Conservation (phyloP, 2,113 vertebrate genomes). For the Columbina picui region DNA sequence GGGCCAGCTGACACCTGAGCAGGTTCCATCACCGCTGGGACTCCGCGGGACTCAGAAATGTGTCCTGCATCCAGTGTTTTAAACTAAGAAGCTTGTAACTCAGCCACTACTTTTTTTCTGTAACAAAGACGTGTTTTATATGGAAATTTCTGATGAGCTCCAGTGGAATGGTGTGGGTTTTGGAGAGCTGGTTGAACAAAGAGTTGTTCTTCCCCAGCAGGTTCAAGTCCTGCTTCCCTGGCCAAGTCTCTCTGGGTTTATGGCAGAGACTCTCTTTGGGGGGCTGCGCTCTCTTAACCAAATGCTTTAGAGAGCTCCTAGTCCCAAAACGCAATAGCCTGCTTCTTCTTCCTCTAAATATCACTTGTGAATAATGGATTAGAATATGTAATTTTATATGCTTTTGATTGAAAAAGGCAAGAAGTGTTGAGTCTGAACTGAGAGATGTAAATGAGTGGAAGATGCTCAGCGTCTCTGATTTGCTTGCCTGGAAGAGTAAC, state of each 20-base stretch:
- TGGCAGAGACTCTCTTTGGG: neutral
- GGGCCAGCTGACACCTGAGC: neutral
- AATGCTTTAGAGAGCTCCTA: neutral
- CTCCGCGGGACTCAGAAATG: neutral
- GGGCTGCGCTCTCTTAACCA: neutral
- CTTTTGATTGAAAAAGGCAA: neutral
- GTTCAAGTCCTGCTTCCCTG: neutral
- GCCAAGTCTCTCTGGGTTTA: neutral
- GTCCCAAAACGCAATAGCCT: too few relatives aligned
- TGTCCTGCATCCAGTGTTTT: neutral
- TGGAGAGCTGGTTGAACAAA: neutral
- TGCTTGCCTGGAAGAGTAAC: neutral
- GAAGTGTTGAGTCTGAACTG: neutral
- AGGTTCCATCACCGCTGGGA: neutral
- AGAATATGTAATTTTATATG: neutral
- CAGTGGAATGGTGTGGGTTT: fast-evolving
- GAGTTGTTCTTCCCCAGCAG: neutral
- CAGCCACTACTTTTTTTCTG: neutral
- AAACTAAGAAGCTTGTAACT: neutral
- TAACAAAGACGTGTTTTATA: neutral
- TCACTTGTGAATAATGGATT: neutral
- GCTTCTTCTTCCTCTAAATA: neutral
- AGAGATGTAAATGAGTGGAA: neutral
- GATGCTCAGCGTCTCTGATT: neutral
- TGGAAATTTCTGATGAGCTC: neutral